Evolutionary conservation across 2,888 invertebrate genomes (phyloP).

Genomic region (Dynastes grantii): DNA sequence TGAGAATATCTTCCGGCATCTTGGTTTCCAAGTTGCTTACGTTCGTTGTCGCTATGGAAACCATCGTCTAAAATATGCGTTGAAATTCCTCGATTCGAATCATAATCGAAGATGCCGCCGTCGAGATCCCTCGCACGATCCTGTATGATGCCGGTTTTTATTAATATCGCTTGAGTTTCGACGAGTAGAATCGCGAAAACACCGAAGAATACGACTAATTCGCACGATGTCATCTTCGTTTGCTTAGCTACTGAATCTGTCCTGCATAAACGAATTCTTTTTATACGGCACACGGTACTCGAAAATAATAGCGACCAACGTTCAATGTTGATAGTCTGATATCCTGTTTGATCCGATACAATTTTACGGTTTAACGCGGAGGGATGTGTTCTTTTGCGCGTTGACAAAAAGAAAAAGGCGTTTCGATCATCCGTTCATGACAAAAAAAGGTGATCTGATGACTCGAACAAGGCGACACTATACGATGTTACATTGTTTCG

Average conservation of each 20-base stretch:
- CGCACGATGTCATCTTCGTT: conserved; percentile 15
- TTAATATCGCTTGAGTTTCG: conserved; percentile 52
- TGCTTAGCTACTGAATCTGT: conserved; percentile 10
- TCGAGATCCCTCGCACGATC: conserved; percentile 53
- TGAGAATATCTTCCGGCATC: conserved; percentile 64
- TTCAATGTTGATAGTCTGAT: conserved; percentile 13
- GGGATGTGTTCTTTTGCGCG: conserved; percentile 8
- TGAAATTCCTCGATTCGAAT: conserved; percentile 59
- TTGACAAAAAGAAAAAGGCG: conserved; percentile 30
- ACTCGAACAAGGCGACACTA: not conserved
- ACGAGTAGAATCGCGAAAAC: not conserved
- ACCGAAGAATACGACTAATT: not conserved
- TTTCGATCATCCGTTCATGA: not conserved
- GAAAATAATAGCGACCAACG: conserved; percentile 1
- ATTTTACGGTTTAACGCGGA: conserved; percentile 39
- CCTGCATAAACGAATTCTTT: conserved; percentile 15
- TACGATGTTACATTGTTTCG: not conserved
- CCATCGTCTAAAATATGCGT: conserved; percentile 64
- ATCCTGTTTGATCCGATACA: conserved; percentile 42
- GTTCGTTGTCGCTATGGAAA: conserved; percentile 64
- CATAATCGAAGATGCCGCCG: conserved; percentile 55
- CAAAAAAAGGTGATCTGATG: conserved; percentile 18
- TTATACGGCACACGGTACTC: conserved; percentile 17
- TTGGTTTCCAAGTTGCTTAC: conserved; percentile 62
- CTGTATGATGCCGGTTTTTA: conserved; percentile 54